phyloP scores from a whole-genome alignment of 2,113 vertebrate genomes.

The Pao palembangensis region DNA sequence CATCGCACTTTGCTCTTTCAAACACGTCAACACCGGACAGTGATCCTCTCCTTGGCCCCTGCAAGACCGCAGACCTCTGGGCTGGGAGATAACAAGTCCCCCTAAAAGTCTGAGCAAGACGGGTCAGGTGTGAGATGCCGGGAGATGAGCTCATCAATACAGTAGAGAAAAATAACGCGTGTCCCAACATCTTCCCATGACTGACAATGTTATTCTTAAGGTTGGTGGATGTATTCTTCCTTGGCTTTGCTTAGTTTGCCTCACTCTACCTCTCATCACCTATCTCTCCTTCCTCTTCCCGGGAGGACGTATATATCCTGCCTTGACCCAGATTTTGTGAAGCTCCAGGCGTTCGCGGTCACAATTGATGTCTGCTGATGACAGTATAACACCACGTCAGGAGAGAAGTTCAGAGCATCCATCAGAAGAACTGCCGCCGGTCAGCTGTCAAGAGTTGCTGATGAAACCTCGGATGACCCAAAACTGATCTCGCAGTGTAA shows the following conservation, averaged over 20 bases:
- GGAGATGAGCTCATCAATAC: slow-evolving; percentile 54
- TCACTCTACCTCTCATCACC: slow-evolving; percentile 5
- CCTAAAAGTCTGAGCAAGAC: slow-evolving; percentile 31
- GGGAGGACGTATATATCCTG: neutral
- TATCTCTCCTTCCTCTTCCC: too few relatives aligned
- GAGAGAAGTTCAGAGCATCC: neutral
- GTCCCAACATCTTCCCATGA: slow-evolving; percentile 42
- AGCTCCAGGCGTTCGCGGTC: neutral
- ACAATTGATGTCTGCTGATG: neutral
- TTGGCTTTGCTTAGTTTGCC: slow-evolving; percentile 18
- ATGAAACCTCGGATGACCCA: slow-evolving; percentile 2
- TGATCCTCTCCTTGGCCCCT: slow-evolving; percentile 52
- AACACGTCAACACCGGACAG: slow-evolving; percentile 21
- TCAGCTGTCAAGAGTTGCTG: neutral
- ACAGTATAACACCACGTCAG: neutral
- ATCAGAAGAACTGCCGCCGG: neutral
- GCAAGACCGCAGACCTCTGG: slow-evolving; percentile 42
- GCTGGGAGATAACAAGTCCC: slow-evolving; percentile 45
- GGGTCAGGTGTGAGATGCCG: slow-evolving; percentile 40
- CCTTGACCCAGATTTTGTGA: neutral
- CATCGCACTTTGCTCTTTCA: slow-evolving; percentile 27
- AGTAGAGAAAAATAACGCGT: slow-evolving; percentile 41
- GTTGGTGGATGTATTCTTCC: slow-evolving; percentile 37
- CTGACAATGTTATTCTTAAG: slow-evolving; percentile 66
- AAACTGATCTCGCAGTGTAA: neutral